Conservation (phyloP, 1,140 invertebrate genomes). For the Ips typographus region DNA sequence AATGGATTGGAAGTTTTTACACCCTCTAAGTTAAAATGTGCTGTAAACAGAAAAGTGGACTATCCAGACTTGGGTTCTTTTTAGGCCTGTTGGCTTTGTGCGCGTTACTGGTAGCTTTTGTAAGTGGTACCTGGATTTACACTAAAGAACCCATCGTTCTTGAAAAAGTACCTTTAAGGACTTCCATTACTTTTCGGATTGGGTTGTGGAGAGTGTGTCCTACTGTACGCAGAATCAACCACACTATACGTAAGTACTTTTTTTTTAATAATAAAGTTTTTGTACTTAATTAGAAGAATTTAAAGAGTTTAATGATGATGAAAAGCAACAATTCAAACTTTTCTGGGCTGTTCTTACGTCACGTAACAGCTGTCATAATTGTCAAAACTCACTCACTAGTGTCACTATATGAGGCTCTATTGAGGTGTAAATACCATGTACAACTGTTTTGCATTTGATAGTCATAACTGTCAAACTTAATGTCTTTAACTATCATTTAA, state of each 20-base stretch:
- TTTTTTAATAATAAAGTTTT: background rate
- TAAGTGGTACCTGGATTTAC: constrained; percentile 56
- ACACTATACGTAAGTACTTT: constrained; percentile 49
- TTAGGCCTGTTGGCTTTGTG: constrained; percentile 52
- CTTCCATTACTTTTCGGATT: constrained; percentile 53
- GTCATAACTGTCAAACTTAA: too few species aligned
- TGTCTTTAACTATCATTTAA: too few species aligned
- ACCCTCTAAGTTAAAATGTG: constrained; percentile 43
- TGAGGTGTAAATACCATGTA: too few species aligned
- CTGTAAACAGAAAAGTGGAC: constrained; percentile 46
- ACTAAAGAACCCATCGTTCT: constrained; percentile 55
- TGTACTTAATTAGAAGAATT: too few species aligned
- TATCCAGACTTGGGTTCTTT: constrained; percentile 53
- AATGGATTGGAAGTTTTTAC: constrained; percentile 21
- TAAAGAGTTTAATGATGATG: background rate
- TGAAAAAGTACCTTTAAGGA: constrained; percentile 52
- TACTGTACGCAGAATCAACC: constrained; percentile 49
- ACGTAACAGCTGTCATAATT: too few species aligned
- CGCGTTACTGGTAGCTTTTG: constrained; percentile 54
- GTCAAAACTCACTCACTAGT: too few species aligned
- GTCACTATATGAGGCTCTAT: too few species aligned
- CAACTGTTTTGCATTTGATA: too few species aligned
- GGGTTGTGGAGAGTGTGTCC: constrained; percentile 58
- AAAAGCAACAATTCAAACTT: too few species aligned
- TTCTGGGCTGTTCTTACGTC: too few species aligned